These are phyloP conservation scores for Desoria tigrina DNA, from an alignment of 2,888 invertebrate species.

Conservation along the genomic window DNA sequence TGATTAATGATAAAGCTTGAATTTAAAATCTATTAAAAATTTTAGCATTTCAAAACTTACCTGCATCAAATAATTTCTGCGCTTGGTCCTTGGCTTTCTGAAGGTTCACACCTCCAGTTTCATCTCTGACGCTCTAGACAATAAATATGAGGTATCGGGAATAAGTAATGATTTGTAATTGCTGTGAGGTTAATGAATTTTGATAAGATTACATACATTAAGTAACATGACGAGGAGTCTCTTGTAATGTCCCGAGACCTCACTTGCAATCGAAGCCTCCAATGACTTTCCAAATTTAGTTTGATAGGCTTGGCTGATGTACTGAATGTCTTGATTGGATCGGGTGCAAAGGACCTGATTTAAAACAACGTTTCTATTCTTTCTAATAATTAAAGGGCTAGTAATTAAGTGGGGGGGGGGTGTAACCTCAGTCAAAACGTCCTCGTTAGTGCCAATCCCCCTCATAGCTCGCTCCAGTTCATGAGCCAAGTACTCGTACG, in stretches of 20 bases:
- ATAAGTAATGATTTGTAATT: no score
- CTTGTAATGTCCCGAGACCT: slow-evolving; percentile 77
- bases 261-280: slow-evolving; percentile 73
- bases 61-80: slow-evolving; percentile 69
- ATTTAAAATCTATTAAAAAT: slow-evolving; percentile 2
- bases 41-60: slow-evolving; percentile 52
- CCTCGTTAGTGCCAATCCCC: slow-evolving; percentile 56
- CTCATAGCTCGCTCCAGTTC: slow-evolving; percentile 57
- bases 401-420: no score
- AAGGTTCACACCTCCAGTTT: slow-evolving; percentile 63
- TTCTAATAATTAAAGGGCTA: no score
- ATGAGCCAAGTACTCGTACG: slow-evolving; percentile 59
- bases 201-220: slow-evolving; percentile 60
- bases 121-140: slow-evolving; percentile 62
- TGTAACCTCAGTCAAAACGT: slow-evolving; percentile 56
- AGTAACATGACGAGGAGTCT: slow-evolving; percentile 72
- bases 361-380: no score
- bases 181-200: slow-evolving; percentile 9
- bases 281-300: slow-evolving; percentile 57
- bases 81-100: slow-evolving; percentile 72
- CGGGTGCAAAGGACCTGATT: slow-evolving; percentile 65
- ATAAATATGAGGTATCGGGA: no score
- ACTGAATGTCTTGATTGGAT: slow-evolving; percentile 67
- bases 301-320: slow-evolving; percentile 67
- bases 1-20: no score